Base-by-base conservation (phyloP, 2,797 vertebrate genomes). In the Kryptopterus vitreolus region DNA sequence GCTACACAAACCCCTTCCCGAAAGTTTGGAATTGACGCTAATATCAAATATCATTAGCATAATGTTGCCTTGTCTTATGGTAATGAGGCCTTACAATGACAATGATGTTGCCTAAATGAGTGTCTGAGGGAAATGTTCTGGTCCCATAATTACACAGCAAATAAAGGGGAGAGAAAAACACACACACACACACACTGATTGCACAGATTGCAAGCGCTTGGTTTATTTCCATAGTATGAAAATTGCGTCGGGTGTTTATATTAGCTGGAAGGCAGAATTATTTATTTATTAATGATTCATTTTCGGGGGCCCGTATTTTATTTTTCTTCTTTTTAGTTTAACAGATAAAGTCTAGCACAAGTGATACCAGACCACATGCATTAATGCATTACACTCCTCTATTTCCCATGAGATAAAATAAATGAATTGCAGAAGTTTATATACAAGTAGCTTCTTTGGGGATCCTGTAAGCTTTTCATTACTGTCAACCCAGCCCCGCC, bases 21-120 rank as follows among this genome's bases (percentile, higher is more conserved):
- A 81, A 88, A 82, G 85, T 85, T 83, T 70, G 61, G 38, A 85
- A 87, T 90, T 83, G 77, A 81, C 50, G 81, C 86, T 91, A 79
- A 91, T 91, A 90, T 90, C 87, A 87, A 88, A 88, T 87, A 83
- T 88, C 86, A 91, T 91, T 90, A 92, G 86, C 88, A 89, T 90
- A 87, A 84, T 89, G 88, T 91, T 88, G 88, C 85, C 88, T 86
- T 90, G 84, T 91, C 86, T 90, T 90, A 90, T 90, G 90, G 85
- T 91, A 92, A 93, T 91, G 86, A 90, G 82, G 78, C 35, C 87
- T 91, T 92, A 89, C 88, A 85, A 89, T 90, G 88, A 92, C 90
- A 92, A 91, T 87, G 84, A 90, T 79, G 82, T 85, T 83, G 86
- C 85, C 85, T 82, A 87, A 92, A 89, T 88, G 83, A 88, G 81